Percentiles rank a stretch among this genome's conserved stretches.
Conservation (phyloP, 2,888 invertebrate genomes). For the Lysandra coridon region DNA sequence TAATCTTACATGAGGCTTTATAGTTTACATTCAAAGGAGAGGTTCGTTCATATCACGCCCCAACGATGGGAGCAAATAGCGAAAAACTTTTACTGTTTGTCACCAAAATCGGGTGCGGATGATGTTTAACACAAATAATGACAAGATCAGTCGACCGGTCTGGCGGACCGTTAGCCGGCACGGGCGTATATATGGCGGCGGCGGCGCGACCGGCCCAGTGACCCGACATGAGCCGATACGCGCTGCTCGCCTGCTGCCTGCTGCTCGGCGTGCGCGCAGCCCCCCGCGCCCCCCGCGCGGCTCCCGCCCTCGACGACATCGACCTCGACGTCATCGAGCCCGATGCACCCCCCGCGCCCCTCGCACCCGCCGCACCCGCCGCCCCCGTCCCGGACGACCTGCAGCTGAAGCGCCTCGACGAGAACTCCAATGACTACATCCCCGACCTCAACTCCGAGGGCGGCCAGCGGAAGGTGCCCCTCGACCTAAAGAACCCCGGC, state of each 20-base stretch:
- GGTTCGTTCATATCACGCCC: neutral
- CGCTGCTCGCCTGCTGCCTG: conserved; percentile 57
- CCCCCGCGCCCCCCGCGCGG: conserved; percentile 53
- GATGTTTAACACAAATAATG: conserved; percentile 67
- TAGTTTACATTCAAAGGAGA: neutral
- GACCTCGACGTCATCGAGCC: conserved; percentile 49
- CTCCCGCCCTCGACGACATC: conserved; percentile 47
- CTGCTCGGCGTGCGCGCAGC: conserved; percentile 61
- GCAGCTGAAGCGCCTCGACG: conserved; percentile 47
- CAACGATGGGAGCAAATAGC: neutral
- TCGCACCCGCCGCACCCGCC: conserved; percentile 48
- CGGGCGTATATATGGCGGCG: conserved; percentile 60
- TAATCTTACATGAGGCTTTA: neutral
- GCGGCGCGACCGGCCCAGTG: conserved; percentile 54
- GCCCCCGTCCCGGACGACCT: conserved; percentile 55
- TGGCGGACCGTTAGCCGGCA: conserved; percentile 62
- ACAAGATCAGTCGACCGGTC: conserved; percentile 62
- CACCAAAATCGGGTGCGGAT: conserved; percentile 38
- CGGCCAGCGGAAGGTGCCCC: conserved; percentile 52
- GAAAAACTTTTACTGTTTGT: conserved; percentile 30
- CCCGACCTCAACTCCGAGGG: conserved; percentile 45
- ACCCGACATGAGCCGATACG: conserved; percentile 67
- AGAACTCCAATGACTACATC: conserved; percentile 47
- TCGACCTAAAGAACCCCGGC: conserved; percentile 65
- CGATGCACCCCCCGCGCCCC: conserved; percentile 49